Evolutionary conservation across 2,113 vertebrate genomes (phyloP), one percentile per base, ranked within the genome.

Genomic region (Pongo pygmaeus): DNA sequence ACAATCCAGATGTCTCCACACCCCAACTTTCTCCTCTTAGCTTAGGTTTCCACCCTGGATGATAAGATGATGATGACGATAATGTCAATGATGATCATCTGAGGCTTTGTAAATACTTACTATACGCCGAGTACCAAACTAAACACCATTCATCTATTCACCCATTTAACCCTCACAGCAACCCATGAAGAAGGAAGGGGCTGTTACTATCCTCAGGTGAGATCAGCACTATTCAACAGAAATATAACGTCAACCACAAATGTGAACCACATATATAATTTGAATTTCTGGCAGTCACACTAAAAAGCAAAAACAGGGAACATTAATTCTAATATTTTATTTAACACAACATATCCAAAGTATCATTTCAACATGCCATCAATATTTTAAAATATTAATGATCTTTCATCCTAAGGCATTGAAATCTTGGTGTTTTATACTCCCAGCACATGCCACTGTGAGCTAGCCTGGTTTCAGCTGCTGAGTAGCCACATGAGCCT

Each of bases 11-110:
- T 1, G 14, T n/a, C 55, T 61, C 48, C 72, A 83, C 27, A 18
- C 1, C 20, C 4, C 69, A 52, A 57, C 50, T 40, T 50, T n/a
- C 43, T 84, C 61, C 30, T 78, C 40, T 74, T 48, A 64, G 50
- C n/a, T 74, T 55, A 72, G 50, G 40, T 77, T n/a, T 52, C 67
- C 46, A 25, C 11, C 69, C n/a, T 25, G 11, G 9, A 27, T 7
- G 10, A 52, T n/a, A 72, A 52, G 50, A 57, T 12, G 48, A 64
- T 0, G 2, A 74, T 4, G 22, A 20, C 0, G 0, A 25, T 16
- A 30, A 18, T 0, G 0, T 50, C 4, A 13, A 30, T 0, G 0
- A n/a, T 25, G 38, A 69, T 2, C 12, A 5, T 17, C 35, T 2
- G 9, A 38, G 50, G 5, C 43, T 75, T 59, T 22, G 1, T 22